Conservation (phyloP, 2,113 vertebrate genomes). For the Scortum barcoo region DNA sequence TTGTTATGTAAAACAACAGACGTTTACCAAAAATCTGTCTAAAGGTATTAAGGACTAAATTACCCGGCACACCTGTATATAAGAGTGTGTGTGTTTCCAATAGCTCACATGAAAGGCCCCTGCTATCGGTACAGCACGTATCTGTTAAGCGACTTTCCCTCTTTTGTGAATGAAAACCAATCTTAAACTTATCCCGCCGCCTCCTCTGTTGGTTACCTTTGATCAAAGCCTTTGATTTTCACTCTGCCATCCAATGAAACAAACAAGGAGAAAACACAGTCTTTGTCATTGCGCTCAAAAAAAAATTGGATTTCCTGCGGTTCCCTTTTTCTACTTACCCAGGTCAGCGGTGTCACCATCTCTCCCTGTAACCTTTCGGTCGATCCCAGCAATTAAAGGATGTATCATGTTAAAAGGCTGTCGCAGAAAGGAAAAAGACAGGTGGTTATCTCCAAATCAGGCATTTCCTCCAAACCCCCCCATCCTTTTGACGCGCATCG, state of each 20-base stretch:
- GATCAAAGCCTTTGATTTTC: constrained; percentile 7
- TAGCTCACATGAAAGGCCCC: background rate
- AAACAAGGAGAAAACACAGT: background rate
- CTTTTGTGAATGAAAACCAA: background rate
- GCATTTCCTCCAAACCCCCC: constrained; percentile 50
- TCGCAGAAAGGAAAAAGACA: constrained; percentile 35
- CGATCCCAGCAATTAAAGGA: constrained; percentile 64
- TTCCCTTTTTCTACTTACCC: constrained; percentile 3
- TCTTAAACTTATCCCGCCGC: background rate
- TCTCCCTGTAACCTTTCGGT: constrained; percentile 24
- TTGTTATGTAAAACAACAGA: no score
- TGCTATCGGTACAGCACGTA: background rate
- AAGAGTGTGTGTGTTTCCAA: no score
- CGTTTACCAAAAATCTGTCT: no score
- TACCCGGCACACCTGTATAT: no score
- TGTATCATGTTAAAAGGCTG: constrained; percentile 52
- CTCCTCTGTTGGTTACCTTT: constrained; percentile 2
- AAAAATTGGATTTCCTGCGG: constrained; percentile 27
- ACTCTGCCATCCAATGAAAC: background rate
- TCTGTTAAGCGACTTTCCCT: background rate
- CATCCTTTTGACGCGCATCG: constrained; percentile 56
- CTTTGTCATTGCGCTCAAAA: constrained; percentile 15
- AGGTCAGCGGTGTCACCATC: constrained; percentile 35
- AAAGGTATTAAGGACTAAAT: no score
- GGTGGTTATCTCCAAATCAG: constrained; percentile 75